These are phyloP conservation scores for Progne subis DNA, from an alignment of 2,113 vertebrate genomes.

Conservation along the genomic window DNA sequence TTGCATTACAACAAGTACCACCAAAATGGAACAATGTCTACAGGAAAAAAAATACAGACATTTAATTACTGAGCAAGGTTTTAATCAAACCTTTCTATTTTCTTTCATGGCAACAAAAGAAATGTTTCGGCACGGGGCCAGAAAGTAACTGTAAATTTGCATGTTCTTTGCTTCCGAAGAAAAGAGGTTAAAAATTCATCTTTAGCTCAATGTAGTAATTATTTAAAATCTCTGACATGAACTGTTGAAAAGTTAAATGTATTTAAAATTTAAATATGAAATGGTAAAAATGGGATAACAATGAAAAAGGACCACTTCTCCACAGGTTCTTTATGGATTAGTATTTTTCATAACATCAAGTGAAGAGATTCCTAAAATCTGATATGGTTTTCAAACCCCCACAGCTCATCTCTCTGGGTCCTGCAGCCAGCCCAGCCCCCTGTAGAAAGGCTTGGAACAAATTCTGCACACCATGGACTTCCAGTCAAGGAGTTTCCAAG, in stretches of 20 bases:
- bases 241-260: conserved; percentile 13
- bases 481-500: neutral
- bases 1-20: conserved; percentile 11
- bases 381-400: neutral
- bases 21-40: conserved; percentile 21
- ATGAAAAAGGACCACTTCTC: neutral
- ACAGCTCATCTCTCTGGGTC: neutral
- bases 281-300: neutral
- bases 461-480: neutral
- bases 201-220: conserved; percentile 41
- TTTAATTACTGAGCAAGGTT: conserved; percentile 45
- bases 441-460: neutral
- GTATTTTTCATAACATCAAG: neutral
- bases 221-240: conserved; percentile 6
- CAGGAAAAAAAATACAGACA: conserved; percentile 6
- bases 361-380: neutral
- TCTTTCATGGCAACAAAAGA: conserved; percentile 14
- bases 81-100: conserved; percentile 61
- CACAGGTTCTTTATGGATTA: neutral
- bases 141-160: conserved; percentile 41
- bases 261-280: conserved; percentile 28
- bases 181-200: conserved; percentile 52
- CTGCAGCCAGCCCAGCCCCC: neutral
- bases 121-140: conserved; percentile 28
- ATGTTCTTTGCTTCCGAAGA: conserved; percentile 13